Conservation (phyloP, 2,888 invertebrate species). For the Scaptomyza tumidula region DNA sequence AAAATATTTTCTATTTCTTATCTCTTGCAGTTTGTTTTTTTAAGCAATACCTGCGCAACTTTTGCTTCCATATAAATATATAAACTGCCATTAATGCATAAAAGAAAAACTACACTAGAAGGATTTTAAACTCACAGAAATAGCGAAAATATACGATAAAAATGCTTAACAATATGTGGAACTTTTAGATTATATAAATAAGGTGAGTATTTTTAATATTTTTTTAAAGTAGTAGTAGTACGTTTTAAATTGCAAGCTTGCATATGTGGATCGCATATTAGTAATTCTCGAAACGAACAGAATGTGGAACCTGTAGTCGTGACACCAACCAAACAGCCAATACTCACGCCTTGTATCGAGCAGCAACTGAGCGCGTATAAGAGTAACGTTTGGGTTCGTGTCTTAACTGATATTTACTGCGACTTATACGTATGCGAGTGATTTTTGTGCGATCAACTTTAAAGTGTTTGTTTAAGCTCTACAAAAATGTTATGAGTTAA, state of each 20-base stretch:
- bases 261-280: slow-evolving; percentile 33
- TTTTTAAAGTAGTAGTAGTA: no score
- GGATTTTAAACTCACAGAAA: slow-evolving; percentile 40
- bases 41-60: slow-evolving; percentile 41
- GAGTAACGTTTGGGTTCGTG: slow-evolving; percentile 33
- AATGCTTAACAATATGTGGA: slow-evolving; percentile 32
- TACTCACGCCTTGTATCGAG: not conserved
- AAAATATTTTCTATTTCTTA: not conserved
- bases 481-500: not conserved
- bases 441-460: not conserved
- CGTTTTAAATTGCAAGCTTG: not conserved
- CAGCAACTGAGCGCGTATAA: slow-evolving; percentile 13
- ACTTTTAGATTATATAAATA: slow-evolving; percentile 23
- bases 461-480: not conserved
- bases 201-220: slow-evolving; percentile 21
- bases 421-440: not conserved
- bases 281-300: slow-evolving; percentile 10
- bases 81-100: slow-evolving; percentile 51
- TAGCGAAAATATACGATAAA: slow-evolving; percentile 16
- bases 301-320: slow-evolving; percentile 29
- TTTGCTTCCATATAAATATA: slow-evolving; percentile 62
- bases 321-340: slow-evolving; percentile 30
- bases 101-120: slow-evolving; percentile 17
- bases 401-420: slow-evolving; percentile 23
- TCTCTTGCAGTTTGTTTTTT: slow-evolving; percentile 39